A percentile compares a stretch with the other conserved stretches of the same genome.
Conservation (phyloP, 2,888 invertebrate genomes). For the Ommatoiulus sabulosus region DNA sequence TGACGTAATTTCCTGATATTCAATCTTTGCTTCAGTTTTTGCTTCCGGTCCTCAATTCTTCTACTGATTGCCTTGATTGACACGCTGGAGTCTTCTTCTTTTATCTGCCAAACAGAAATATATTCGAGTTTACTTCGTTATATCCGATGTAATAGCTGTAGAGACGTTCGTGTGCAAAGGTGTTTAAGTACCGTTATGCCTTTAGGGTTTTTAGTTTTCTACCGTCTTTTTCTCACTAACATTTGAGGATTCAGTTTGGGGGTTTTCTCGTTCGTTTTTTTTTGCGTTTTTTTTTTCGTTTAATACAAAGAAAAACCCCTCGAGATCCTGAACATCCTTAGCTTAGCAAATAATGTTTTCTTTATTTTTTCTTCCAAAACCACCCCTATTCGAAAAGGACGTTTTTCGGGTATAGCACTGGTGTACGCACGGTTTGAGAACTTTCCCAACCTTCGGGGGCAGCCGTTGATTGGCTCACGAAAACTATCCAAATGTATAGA, state of each 20-base stretch:
- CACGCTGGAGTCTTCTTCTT: neutral
- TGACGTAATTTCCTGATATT: slow-evolving; percentile 18
- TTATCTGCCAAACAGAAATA: neutral
- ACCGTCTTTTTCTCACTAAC: slow-evolving; percentile 1
- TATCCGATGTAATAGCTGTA: slow-evolving; percentile 1
- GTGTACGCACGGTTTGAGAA: neutral
- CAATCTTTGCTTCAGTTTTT: slow-evolving; percentile 3
- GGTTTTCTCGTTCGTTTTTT: neutral
- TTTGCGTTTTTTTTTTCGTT: neutral
- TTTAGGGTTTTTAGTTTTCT: neutral
- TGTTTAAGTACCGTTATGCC: neutral
- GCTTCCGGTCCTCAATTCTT: neutral
- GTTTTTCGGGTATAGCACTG: neutral
- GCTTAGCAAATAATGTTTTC: neutral
- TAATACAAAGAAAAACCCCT: neutral
- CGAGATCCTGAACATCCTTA: slow-evolving; percentile 1
- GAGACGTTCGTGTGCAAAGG: neutral
- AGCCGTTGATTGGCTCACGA: neutral
- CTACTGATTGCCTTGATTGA: slow-evolving; percentile 4
- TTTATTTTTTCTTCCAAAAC: neutral
- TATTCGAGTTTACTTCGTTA: slow-evolving; percentile 17
- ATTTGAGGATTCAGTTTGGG: slow-evolving; percentile 28
- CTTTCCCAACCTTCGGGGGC: neutral
- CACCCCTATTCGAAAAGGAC: neutral
- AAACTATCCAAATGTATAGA: no score